phyloP scores from a whole-genome alignment of 2,888 invertebrate genomes.

The Argyresthia albistria region DNA sequence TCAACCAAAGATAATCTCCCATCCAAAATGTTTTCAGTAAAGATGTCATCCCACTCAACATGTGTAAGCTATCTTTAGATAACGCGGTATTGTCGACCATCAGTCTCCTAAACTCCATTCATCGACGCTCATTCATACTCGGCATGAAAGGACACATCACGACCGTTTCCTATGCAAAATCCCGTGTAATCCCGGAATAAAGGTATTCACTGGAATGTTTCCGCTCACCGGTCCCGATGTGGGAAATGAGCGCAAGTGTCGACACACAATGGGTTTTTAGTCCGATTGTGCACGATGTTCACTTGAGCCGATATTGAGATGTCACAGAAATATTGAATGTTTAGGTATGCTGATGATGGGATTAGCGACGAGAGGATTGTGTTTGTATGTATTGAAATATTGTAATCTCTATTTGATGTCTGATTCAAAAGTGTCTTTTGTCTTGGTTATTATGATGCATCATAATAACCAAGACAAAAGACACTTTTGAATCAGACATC shows the following conservation, averaged over 20 bases:
- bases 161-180: conserved; percentile 69
- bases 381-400: conserved; percentile 36
- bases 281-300: conserved; percentile 39
- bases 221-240: conserved; percentile 27
- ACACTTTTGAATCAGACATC: background rate
- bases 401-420: background rate
- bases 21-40: conserved; percentile 42
- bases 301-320: conserved; percentile 49
- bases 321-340: conserved; percentile 34
- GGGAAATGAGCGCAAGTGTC: conserved; percentile 21
- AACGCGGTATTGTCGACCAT: conserved; percentile 36
- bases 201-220: conserved; percentile 53
- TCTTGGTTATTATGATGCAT: too few relatives aligned
- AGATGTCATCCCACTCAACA: conserved; percentile 37
- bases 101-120: conserved; percentile 40
- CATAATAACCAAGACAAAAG: too few relatives aligned
- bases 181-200: conserved; percentile 64
- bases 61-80: conserved; percentile 51
- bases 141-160: conserved; percentile 36
- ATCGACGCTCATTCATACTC: conserved; percentile 37
- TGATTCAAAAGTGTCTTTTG: background rate
- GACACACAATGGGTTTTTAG: conserved; percentile 30
- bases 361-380: conserved; percentile 49
- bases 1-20: conserved; percentile 33
- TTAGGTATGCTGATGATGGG: conserved; percentile 61